phyloP scores from a whole-genome alignment of 1,140 invertebrate genomes.

The Ruditapes philippinarum region DNA sequence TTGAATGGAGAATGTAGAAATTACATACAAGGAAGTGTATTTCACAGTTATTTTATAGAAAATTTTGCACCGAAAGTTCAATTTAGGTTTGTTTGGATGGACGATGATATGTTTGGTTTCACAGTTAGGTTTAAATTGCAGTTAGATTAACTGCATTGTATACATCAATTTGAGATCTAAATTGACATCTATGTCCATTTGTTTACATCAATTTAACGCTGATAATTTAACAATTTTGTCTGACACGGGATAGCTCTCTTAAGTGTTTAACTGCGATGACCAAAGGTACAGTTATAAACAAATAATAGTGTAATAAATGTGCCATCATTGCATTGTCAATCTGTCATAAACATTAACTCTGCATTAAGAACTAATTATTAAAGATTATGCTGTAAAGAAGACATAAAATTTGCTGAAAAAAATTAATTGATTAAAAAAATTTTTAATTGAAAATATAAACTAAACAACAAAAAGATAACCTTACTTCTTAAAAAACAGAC shows the following conservation, averaged over 20 bases:
- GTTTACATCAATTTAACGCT: conserved; percentile 17
- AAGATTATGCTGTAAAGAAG: no score
- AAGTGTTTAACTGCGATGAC: not conserved
- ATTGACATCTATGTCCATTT: not conserved
- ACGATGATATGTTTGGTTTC: not conserved
- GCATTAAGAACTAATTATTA: no score
- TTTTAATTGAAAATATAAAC: no score
- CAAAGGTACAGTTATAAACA: conserved; percentile 20
- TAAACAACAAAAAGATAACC: no score
- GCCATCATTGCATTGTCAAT: conserved; percentile 32
- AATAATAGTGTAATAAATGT: conserved; percentile 54
- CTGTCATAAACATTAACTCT: conserved; percentile 35
- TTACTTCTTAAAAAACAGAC: no score
- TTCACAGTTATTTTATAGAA: no score
- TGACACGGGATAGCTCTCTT: not conserved
- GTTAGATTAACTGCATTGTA: not conserved
- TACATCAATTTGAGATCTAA: not conserved
- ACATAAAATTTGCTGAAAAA: no score
- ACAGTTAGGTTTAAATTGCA: conserved; percentile 8
- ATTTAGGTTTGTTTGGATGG: not conserved
- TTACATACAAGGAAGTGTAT: no score
- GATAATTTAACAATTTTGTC: not conserved
- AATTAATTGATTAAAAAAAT: no score
- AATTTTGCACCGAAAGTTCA: no score
- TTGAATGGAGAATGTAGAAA: no score